Conservation (phyloP, 2,888 invertebrate genomes). For the Torymus texanus region DNA sequence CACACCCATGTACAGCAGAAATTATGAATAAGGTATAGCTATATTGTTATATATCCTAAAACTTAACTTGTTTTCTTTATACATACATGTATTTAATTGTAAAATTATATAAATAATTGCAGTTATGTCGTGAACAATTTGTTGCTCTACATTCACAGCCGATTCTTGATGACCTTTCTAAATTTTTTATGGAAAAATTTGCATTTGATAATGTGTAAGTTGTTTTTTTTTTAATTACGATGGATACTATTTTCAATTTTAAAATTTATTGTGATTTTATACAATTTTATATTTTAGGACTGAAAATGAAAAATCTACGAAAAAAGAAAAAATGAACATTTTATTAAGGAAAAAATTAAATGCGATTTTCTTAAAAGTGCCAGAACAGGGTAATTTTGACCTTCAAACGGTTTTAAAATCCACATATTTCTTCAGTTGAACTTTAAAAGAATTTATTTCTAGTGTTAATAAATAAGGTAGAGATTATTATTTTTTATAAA, state of each 20-base stretch:
- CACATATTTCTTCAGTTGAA: constrained; percentile 90
- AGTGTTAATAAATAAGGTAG: background rate
- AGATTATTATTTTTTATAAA: too few species aligned
- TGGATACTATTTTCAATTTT: too few species aligned
- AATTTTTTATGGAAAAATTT: constrained; percentile 83
- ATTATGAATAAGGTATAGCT: constrained; percentile 87
- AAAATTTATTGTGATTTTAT: too few species aligned
- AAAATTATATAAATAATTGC: constrained; percentile 62
- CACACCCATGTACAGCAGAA: constrained; percentile 92
- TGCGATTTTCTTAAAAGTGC: constrained; percentile 80
- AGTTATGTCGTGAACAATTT: constrained; percentile 98
- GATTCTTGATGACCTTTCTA: constrained; percentile 90
- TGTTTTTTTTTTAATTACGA: constrained; percentile 6
- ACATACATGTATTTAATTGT: background rate
- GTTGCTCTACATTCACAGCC: constrained; percentile 96
- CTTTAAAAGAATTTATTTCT: constrained; percentile 32
- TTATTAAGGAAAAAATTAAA: constrained; percentile 71
- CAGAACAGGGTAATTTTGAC: constrained; percentile 86
- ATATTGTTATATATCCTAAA: too few species aligned
- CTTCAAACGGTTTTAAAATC: constrained; percentile 85
- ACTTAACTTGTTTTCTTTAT: too few species aligned
- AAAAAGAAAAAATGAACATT: constrained; percentile 6
- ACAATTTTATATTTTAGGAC: constrained; percentile 73
- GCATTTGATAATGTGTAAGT: constrained; percentile 62
- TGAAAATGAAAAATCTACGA: constrained; percentile 65